Conservation (phyloP, 2,113 vertebrate species). For the Cairina moschata region DNA sequence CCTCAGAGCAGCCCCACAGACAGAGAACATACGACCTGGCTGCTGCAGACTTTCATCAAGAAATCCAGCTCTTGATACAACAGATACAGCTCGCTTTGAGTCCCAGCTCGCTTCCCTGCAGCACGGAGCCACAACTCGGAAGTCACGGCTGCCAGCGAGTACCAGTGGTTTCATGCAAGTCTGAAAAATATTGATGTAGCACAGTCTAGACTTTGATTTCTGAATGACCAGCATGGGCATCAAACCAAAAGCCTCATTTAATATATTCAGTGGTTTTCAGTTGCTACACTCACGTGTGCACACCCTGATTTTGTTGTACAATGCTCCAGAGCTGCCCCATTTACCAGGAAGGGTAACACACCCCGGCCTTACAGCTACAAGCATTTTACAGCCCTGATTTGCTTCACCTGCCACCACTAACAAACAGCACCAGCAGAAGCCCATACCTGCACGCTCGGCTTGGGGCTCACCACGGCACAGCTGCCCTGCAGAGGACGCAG, state of each 20-base stretch:
- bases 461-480: neutral
- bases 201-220: slow-evolving; percentile 1
- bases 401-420: neutral
- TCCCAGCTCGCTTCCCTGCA: neutral
- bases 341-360: neutral
- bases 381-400: neutral
- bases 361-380: neutral
- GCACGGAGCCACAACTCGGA: neutral
- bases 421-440: neutral
- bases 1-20: neutral
- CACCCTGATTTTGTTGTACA: neutral
- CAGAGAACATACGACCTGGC: neutral
- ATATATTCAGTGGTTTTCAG: slow-evolving; percentile 33
- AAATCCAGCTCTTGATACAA: slow-evolving; percentile 3
- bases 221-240: neutral
- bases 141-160: neutral
- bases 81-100: neutral
- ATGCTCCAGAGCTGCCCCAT: neutral
- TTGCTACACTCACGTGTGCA: neutral
- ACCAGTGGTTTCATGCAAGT: slow-evolving; percentile 26
- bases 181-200: slow-evolving; percentile 7
- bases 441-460: neutral
- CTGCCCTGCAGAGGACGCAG: slow-evolving; percentile 5
- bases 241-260: neutral
- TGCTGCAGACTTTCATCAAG: neutral